phyloP scores from a whole-genome alignment of 2,113 vertebrate genomes.

The Cryptomyrus ogoouensis region DNA sequence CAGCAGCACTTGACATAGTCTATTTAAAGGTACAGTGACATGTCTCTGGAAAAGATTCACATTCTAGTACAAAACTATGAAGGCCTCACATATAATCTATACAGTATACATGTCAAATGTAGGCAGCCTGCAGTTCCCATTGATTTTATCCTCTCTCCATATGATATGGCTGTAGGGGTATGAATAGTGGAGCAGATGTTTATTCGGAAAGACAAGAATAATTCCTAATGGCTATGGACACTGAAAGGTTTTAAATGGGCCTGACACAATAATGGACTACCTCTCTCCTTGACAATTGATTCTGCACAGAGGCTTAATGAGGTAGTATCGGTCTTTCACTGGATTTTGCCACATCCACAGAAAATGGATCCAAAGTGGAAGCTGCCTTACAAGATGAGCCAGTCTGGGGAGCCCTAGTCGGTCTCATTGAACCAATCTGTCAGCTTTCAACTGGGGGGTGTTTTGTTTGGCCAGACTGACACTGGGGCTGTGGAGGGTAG shows the following conservation, averaged over 20 bases:
- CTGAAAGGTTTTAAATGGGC: background rate
- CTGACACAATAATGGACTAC: slow-evolving; percentile 3
- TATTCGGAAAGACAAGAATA: background rate
- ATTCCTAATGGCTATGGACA: background rate
- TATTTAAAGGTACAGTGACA: background rate
- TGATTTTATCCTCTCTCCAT: background rate
- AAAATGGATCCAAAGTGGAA: background rate
- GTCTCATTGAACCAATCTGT: background rate
- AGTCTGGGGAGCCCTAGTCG: background rate
- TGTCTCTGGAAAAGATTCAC: background rate
- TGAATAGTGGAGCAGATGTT: background rate
- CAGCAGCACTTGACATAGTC: background rate
- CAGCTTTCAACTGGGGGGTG: background rate
- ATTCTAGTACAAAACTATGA: background rate
- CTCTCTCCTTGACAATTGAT: background rate
- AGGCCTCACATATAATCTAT: background rate
- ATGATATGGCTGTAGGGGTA: background rate
- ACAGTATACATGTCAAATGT: background rate
- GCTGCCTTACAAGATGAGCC: background rate
- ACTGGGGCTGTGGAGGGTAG: background rate
- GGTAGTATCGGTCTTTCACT: background rate
- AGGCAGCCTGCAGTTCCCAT: background rate
- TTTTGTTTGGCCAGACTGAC: background rate
- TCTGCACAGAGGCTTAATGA: background rate
- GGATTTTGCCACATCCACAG: background rate